Evolutionary conservation across 2,888 invertebrate species (phyloP), one percentile per base, ranked within the genome.

Genomic region (Piscicola geometra): DNA sequence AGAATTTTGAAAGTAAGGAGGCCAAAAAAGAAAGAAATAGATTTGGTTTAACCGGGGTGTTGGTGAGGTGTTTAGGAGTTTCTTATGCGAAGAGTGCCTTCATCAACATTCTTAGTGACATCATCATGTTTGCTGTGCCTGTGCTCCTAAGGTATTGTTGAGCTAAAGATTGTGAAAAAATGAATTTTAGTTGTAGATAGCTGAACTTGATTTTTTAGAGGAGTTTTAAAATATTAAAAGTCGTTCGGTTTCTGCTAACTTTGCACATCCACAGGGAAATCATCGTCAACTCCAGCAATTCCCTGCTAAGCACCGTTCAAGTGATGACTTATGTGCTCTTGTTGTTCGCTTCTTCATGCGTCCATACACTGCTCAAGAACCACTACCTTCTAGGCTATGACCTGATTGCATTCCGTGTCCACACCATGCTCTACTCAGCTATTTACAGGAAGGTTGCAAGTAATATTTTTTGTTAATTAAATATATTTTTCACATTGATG

Each of bases 381-480:
- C 85, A 86, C 79, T 87, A 87, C 79, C 87, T 86, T 79, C 85
- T 86, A 76, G 81, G 83, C 74, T 85, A 86, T 80, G 83, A 85
- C 76, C 79, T 86, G 28, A 82, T 86, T 71, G 87, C 87, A n/a
- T 85, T 86, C 82, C 84, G 86, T 72, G 81, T 87, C 36, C 82
- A 86, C 68, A 85, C 86, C 0, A 82, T 85, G 3, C 82, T 87
- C 69, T 85, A 86, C 33, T 82, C 85, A 15, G 82, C 86, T 33
- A 84, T 87, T 1, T 87, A 87, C 80, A 83, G 83, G 76, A 87
- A 87, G 83, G 86, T 86, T n/a, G 18, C 32, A 33, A 5, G 3
- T 30, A 12, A n/a, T 32, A 21, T 12, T n/a, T 68, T 68, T 30
- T n/a, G 21, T 66, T 66, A 25, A 66, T 15, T 15, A 25, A 25